Base-by-base conservation (phyloP, 2,113 vertebrate genomes). In the Pampusana beccarii region DNA sequence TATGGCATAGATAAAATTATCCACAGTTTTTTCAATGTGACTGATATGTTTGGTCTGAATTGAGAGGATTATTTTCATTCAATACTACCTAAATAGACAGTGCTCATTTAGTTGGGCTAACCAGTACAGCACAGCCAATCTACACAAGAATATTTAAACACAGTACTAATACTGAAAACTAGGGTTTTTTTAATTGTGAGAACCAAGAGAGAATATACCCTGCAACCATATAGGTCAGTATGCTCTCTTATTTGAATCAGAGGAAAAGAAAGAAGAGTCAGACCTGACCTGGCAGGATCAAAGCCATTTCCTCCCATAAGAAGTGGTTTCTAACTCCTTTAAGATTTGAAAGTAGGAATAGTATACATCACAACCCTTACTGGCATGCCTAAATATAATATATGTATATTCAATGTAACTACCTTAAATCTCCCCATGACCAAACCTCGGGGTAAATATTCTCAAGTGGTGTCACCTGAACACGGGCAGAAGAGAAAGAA, bases 61-160 rank as follows among this genome's bases (percentile, higher is more conserved):
- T 26, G 73, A 91, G 86, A 88, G 62, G 70, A 93, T 87, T 96
- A 92, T 93, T 96, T 96, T 95, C 95, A 95, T 96, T 95, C 93
- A 96, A 93, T 83, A 88, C 44, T 72, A 62, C 83, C 83, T 89
- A 95, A 95, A 82, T 19, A 96, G 66, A 91, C 44, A 89, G 80
- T 87, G 74, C 66, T 93, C 88, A 82, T 89, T 93, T 94, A 75
- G 92, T 51, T 3, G 1, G 62, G 51, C 82, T 81, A 96, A 57
- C n/a, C 66, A 86, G 77, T 12, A 50, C 33, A 67, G 88, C n/a
- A 79, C 17, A 94, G 56, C 60, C 42, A 92, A 80, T 13, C 10
- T 0, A 0, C 64, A 78, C 14, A 19, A 6, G 26, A 53, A 51
- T 44, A 67, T 57, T 75, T 57, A 92, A 89, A 96, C 50, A 86